Evolutionary conservation across 2,888 invertebrate species (phyloP).

Genomic region (Tethea ocularis): DNA sequence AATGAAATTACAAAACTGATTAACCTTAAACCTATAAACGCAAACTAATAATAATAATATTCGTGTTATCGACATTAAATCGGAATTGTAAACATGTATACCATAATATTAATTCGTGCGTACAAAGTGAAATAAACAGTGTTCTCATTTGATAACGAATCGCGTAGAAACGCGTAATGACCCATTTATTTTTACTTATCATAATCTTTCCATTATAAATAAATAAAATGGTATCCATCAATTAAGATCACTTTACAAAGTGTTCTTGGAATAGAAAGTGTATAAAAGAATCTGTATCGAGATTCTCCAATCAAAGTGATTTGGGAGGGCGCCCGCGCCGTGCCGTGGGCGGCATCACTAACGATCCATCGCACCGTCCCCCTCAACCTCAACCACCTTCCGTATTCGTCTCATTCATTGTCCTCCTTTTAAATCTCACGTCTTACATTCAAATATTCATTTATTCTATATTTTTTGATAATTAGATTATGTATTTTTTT

Average conservation of each 20-base stretch:
- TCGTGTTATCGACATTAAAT: background rate
- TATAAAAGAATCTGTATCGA: constrained; percentile 19
- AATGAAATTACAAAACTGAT: no score
- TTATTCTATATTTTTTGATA: no score
- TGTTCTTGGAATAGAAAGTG: constrained; percentile 17
- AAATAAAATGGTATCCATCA: background rate
- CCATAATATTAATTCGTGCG: background rate
- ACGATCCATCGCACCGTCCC: constrained; percentile 35
- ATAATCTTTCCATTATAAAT: background rate
- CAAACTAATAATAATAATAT: background rate
- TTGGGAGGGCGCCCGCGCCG: constrained; percentile 19
- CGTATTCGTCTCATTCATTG: constrained; percentile 33
- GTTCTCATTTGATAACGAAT: background rate
- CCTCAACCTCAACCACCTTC: constrained; percentile 22
- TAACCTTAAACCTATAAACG: no score
- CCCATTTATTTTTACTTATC: background rate
- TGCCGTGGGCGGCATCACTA: constrained; percentile 26
- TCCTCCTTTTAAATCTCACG: constrained; percentile 11
- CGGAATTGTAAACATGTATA: background rate
- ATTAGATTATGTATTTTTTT: no score
- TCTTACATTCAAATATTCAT: constrained; percentile 5
- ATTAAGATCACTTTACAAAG: constrained; percentile 18
- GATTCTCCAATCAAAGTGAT: constrained; percentile 38
- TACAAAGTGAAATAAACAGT: background rate
- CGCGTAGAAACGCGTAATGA: background rate